Conservation (phyloP, 2,888 invertebrate genomes). For the Ypsolopha sequella region DNA sequence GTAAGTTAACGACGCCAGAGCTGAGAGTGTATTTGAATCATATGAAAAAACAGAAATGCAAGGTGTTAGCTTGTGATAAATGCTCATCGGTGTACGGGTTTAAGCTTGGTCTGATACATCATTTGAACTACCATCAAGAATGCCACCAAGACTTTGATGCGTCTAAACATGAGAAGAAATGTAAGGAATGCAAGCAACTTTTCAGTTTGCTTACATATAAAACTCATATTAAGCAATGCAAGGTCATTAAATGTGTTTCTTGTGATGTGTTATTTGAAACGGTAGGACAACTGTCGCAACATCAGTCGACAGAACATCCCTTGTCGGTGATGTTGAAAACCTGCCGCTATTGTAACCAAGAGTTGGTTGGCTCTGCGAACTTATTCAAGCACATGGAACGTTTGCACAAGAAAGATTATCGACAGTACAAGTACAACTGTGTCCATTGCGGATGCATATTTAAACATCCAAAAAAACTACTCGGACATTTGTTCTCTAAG, state of each 20-base stretch:
- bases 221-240: constrained; percentile 26
- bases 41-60: constrained; percentile 21
- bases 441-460: constrained; percentile 31
- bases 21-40: constrained; percentile 26
- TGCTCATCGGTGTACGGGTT: constrained; percentile 27
- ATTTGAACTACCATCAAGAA: constrained; percentile 13
- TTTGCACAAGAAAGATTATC: constrained; percentile 25
- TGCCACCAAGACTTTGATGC: constrained; percentile 8
- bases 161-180: constrained; percentile 11
- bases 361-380: constrained; percentile 29
- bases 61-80: constrained; percentile 21
- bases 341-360: constrained; percentile 37
- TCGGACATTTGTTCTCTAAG: constrained; percentile 37
- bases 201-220: constrained; percentile 10
- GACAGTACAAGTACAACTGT: constrained; percentile 48
- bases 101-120: constrained; percentile 18
- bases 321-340: constrained; percentile 21
- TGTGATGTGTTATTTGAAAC: constrained; percentile 29
- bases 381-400: constrained; percentile 38
- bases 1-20: constrained; percentile 16
- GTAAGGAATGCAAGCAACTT: constrained; percentile 22
- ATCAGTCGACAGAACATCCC: constrained; percentile 30
- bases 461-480: constrained; percentile 46
- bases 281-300: constrained; percentile 26
- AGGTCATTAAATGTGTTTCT: constrained; percentile 26